Evolutionary conservation across 1,140 invertebrate species (phyloP).

Genomic region (Panagrolaimus sp.): DNA sequence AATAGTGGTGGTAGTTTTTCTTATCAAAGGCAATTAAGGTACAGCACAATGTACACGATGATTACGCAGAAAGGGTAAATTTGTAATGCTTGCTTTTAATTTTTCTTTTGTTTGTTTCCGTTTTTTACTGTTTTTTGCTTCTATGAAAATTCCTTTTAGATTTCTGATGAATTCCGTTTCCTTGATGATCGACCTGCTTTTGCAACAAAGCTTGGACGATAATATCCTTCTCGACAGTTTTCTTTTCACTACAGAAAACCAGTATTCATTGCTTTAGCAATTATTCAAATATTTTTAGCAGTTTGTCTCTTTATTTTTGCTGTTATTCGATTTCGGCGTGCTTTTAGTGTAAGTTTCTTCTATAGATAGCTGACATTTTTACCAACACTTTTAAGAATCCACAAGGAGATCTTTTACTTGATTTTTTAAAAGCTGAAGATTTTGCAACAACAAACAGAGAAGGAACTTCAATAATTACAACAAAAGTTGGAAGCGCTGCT

Average conservation of each 20-base stretch:
- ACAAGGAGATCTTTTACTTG: conserved; percentile 12
- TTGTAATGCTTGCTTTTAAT: no score
- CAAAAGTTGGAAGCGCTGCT: conserved; percentile 15
- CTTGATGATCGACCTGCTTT: conserved; percentile 3
- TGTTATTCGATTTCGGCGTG: background rate
- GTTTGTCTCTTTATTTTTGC: background rate
- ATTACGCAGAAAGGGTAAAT: no score
- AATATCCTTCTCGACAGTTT: background rate
- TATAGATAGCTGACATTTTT: background rate
- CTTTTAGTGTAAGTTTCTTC: background rate
- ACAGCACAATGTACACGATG: no score
- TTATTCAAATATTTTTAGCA: conserved; percentile 1
- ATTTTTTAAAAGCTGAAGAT: conserved; percentile 25
- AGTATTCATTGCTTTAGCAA: conserved; percentile 3
- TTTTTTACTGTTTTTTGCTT: no score
- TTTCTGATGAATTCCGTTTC: conserved; percentile 13
- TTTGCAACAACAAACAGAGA: conserved; percentile 23
- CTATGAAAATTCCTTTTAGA: background rate
- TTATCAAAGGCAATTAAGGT: no score
- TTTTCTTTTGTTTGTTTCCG: no score
- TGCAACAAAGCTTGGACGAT: conserved; percentile 7
- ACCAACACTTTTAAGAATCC: background rate
- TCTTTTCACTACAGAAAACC: conserved; percentile 8
- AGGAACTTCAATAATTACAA: conserved; percentile 24
- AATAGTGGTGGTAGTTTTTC: no score